A percentile compares a stretch with the other conserved stretches of the same genome.
Conservation (phyloP, 2,888 invertebrate genomes). For the Brenthis hecate region DNA sequence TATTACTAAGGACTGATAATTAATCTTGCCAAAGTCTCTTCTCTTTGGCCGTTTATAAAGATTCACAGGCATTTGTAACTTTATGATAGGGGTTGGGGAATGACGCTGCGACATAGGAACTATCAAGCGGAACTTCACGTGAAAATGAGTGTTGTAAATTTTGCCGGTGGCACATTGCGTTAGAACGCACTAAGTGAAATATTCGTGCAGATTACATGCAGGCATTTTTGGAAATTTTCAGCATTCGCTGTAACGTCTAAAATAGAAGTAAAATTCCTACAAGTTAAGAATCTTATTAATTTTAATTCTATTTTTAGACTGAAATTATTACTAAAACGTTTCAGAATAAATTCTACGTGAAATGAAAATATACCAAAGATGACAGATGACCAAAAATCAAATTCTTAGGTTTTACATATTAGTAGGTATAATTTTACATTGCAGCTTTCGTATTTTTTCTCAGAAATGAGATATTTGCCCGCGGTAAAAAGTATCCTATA, state of each 20-base stretch:
- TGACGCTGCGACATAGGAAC: conserved; percentile 19
- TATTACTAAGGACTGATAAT: neutral
- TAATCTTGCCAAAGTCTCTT: neutral
- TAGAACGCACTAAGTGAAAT: conserved; percentile 23
- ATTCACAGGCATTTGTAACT: conserved; percentile 5
- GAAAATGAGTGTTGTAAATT: conserved; percentile 34
- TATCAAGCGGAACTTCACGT: conserved; percentile 20
- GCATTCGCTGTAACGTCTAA: neutral
- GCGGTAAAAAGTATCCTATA: too few relatives aligned
- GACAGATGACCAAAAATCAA: too few relatives aligned
- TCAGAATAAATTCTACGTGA: too few relatives aligned
- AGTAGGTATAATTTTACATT: too few relatives aligned
- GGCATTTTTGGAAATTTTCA: neutral
- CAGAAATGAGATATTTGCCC: too few relatives aligned
- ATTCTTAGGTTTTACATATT: too few relatives aligned
- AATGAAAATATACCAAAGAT: too few relatives aligned
- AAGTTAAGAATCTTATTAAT: too few relatives aligned
- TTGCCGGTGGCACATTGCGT: conserved; percentile 12
- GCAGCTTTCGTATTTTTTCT: too few relatives aligned
- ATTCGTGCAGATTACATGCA: conserved; percentile 21
- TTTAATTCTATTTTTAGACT: too few relatives aligned
- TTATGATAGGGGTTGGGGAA: conserved; percentile 12
- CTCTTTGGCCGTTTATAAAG: conserved; percentile 4
- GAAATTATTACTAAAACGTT: too few relatives aligned
- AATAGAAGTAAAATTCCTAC: neutral